Conservation (phyloP, 2,797 vertebrate species). For the Hydrolagus colliei region DNA sequence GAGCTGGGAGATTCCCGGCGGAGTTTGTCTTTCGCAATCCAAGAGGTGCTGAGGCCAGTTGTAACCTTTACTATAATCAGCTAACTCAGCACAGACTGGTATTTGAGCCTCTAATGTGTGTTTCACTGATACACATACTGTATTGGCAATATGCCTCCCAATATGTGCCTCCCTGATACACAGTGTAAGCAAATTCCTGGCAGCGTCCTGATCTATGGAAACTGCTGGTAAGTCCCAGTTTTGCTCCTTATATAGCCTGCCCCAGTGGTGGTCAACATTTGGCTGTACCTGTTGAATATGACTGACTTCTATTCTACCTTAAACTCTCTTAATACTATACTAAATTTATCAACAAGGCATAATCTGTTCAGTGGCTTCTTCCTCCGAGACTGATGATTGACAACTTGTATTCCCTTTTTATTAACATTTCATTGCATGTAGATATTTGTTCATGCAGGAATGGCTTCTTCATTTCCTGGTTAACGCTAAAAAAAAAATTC, state of each 20-base stretch:
- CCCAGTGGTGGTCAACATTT: too few relatives aligned
- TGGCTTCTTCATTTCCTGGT: slow-evolving; percentile 21
- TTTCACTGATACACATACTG: too few relatives aligned
- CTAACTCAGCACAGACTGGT: too few relatives aligned
- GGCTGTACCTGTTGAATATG: background rate
- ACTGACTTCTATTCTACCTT: background rate
- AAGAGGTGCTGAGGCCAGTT: too few relatives aligned
- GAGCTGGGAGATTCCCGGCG: too few relatives aligned
- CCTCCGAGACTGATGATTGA: background rate
- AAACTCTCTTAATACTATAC: background rate
- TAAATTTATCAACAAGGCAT: background rate
- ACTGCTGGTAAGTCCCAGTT: too few relatives aligned
- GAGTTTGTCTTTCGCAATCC: too few relatives aligned
- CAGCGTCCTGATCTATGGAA: background rate
- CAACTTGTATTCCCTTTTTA: background rate
- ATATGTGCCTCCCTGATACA: background rate
- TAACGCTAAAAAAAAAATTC: background rate
- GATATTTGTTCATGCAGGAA: background rate
- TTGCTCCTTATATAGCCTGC: background rate
- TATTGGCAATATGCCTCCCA: too few relatives aligned
- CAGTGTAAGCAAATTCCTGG: background rate
- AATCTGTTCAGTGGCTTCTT: background rate
- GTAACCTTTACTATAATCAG: too few relatives aligned
- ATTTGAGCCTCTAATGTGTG: too few relatives aligned
- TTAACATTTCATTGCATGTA: background rate